Percentiles rank a stretch among this genome's conserved stretches.
Evolutionary conservation across 2,888 invertebrate species (phyloP).

Genomic region (Halictus quadricinctus): DNA sequence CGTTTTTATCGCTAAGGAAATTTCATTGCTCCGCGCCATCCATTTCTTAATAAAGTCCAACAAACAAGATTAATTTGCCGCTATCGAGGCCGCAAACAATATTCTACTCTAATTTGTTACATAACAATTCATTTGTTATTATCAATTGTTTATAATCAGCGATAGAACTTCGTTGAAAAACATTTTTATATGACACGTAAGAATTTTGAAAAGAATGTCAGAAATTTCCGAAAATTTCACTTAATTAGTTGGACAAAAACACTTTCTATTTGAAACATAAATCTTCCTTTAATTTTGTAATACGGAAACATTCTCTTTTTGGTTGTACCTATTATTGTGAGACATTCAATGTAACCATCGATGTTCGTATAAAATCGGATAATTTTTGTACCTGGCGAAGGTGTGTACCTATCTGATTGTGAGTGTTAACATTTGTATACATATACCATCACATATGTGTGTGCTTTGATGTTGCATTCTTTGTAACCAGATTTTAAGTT

Average conservation of each 20-base stretch:
- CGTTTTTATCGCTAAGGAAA: neutral
- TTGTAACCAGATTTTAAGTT: neutral
- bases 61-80: neutral
- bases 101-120: neutral
- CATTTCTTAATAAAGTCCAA: neutral
- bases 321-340: neutral
- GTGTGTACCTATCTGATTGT: neutral
- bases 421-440: slow-evolving; percentile 4
- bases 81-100: too few species aligned
- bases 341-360: neutral
- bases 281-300: neutral
- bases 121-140: too few species aligned
- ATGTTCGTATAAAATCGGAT: neutral
- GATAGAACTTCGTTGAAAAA: too few species aligned
- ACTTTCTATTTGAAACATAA: neutral
- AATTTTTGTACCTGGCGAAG: neutral
- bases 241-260: too few species aligned
- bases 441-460: slow-evolving; percentile 1
- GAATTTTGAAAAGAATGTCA: too few species aligned
- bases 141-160: too few species aligned
- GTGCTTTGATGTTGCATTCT: slow-evolving; percentile 11
- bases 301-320: neutral
- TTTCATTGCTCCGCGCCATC: neutral
- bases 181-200: too few species aligned
- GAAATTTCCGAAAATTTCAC: too few species aligned